Evolutionary conservation across 2,113 vertebrate genomes (phyloP).

Genomic region (Odocoileus hemionus): DNA sequence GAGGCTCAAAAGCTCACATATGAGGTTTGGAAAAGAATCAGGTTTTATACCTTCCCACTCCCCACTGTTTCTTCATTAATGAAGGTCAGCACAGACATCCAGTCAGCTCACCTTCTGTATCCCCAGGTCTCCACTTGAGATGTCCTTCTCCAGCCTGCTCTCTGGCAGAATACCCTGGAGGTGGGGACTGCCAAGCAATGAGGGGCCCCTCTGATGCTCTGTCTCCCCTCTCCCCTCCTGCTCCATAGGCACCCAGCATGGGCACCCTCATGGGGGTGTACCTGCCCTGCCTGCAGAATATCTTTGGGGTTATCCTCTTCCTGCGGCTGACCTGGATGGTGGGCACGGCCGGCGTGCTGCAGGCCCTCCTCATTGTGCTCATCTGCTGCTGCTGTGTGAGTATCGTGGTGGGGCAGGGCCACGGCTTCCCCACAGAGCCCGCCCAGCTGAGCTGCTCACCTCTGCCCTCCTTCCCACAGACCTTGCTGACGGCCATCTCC

Average conservation of each 20-base stretch:
- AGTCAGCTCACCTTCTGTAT: background rate
- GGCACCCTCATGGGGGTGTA: slow-evolving; percentile 99
- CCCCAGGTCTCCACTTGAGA: background rate
- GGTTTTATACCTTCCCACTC: background rate
- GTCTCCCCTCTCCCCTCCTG: background rate
- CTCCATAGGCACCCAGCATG: slow-evolving; percentile 93
- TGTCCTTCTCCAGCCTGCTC: background rate
- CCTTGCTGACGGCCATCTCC: slow-evolving; percentile 96
- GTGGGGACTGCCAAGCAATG: background rate
- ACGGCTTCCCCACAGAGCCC: background rate
- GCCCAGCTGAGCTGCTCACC: background rate
- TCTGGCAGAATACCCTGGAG: background rate
- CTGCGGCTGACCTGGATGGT: slow-evolving; percentile 98
- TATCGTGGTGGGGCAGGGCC: background rate
- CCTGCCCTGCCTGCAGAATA: slow-evolving; percentile 97
- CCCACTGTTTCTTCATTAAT: background rate
- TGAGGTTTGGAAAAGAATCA: background rate
- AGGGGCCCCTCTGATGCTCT: background rate
- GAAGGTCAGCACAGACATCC: background rate
- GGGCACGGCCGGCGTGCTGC: slow-evolving; percentile 93
- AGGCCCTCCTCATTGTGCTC: slow-evolving; percentile 94
- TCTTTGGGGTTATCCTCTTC: slow-evolving; percentile 97
- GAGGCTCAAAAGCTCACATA: background rate
- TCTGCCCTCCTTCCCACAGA: slow-evolving; percentile 79
- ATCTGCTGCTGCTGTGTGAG: slow-evolving; percentile 99